These are phyloP conservation scores for Bostrychus sinensis DNA, from an alignment of 2,113 vertebrate species.

Conservation along the genomic window DNA sequence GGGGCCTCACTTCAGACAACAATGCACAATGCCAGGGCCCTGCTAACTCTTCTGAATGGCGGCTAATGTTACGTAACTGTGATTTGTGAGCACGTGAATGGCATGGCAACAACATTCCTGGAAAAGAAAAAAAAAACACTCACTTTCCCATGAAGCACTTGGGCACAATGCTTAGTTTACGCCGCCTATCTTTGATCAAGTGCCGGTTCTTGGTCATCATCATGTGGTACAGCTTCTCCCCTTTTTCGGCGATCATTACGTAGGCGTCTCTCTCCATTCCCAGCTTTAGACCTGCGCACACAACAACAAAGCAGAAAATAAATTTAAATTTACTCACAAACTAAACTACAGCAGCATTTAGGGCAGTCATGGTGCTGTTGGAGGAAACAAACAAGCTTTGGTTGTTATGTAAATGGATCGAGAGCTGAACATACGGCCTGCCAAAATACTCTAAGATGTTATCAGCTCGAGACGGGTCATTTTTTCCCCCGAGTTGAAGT, in stretches of 20 bases:
- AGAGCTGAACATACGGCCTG: conserved; percentile 20
- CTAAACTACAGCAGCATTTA: conserved; percentile 1
- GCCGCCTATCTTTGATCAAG: conserved; percentile 94
- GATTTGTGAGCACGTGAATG: conserved; percentile 57
- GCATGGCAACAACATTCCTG: conserved; percentile 41
- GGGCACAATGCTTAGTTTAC: conserved; percentile 95
- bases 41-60: conserved; percentile 48
- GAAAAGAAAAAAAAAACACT: conserved; percentile 72
- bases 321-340: conserved; percentile 26
- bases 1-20: conserved; percentile 46
- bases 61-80: conserved; percentile 51
- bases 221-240: conserved; percentile 98
- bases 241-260: conserved; percentile 97
- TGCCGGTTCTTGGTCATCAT: conserved; percentile 96
- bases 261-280: conserved; percentile 98
- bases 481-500: too few species aligned
- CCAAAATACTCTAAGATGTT: conserved; percentile 48
- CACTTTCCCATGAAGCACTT: conserved; percentile 99
- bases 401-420: conserved; percentile 38
- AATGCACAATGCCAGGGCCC: conserved; percentile 55
- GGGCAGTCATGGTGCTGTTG: conserved; percentile 39
- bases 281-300: conserved; percentile 88
- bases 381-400: conserved; percentile 40
- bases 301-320: conserved; percentile 18
- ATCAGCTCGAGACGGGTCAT: conserved; percentile 38